Conservation (phyloP, 2,113 vertebrate species). For the Pollimyrus isidori region DNA sequence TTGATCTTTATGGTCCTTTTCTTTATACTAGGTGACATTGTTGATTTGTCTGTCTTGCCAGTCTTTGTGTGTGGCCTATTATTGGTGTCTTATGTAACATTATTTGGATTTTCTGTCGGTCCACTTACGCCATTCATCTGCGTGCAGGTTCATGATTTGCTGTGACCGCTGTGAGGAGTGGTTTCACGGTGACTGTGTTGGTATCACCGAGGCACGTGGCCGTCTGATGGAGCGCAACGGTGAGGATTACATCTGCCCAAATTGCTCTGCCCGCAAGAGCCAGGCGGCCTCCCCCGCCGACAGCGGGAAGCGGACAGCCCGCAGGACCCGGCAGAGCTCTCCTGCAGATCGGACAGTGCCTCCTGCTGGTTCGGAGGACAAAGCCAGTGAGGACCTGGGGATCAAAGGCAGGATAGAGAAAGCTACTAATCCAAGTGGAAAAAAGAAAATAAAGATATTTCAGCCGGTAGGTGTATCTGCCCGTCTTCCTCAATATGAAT, state of each 20-base stretch:
- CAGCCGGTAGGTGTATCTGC: conserved; percentile 77
- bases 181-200: conserved; percentile 97
- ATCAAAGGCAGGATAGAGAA: conserved; percentile 99
- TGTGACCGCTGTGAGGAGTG: conserved; percentile 97
- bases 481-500: neutral
- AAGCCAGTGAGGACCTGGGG: conserved; percentile 71
- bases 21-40: neutral
- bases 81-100: neutral
- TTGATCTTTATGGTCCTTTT: neutral
- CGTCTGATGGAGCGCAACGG: conserved; percentile 87
- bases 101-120: neutral
- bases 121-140: neutral
- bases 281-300: conserved; percentile 62
- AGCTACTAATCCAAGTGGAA: conserved; percentile 87
- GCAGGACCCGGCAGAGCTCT: conserved; percentile 16
- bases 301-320: conserved; percentile 42
- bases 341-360: conserved; percentile 11
- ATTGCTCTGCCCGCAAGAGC: conserved; percentile 81
- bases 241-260: conserved; percentile 96
- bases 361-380: conserved; percentile 59
- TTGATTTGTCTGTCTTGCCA: neutral
- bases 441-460: conserved; percentile 99
- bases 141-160: conserved; percentile 95
- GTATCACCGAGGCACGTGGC: conserved; percentile 92
- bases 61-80: neutral